A percentile compares a stretch with the other conserved stretches of the same genome.
These are phyloP conservation scores for Irena cyanogastra DNA, from an alignment of 2,113 vertebrate genomes.

Conservation along the genomic window DNA sequence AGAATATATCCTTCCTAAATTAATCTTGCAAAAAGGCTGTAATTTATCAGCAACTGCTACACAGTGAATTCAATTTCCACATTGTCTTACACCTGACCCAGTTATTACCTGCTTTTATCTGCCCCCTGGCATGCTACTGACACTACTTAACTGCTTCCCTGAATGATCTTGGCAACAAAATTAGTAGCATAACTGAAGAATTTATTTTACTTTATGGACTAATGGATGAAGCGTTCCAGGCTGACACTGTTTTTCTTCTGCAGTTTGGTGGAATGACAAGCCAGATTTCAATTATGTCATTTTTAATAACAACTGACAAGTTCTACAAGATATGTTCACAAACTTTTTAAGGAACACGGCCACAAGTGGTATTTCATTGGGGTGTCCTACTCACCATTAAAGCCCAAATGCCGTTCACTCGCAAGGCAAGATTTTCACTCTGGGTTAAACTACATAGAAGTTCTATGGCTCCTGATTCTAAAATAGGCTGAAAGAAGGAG, in stretches of 20 bases:
- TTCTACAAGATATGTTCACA: background rate
- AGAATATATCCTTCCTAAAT: background rate
- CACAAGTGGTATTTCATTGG: background rate
- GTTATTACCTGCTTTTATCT: background rate
- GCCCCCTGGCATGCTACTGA: background rate
- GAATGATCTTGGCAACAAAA: background rate
- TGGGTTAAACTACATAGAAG: constrained; percentile 96
- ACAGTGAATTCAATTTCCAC: background rate
- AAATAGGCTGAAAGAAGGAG: constrained; percentile 84
- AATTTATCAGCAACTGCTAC: background rate
- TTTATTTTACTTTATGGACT: background rate
- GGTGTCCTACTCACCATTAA: constrained; percentile 85
- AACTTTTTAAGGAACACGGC: background rate
- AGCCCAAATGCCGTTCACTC: constrained; percentile 98
- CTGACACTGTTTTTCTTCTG: background rate
- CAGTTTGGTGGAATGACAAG: background rate
- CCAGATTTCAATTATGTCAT: background rate
- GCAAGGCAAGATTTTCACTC: constrained; percentile 93
- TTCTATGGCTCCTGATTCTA: constrained; percentile 97
- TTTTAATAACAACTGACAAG: background rate
- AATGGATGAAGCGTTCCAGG: background rate
- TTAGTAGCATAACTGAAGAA: background rate
- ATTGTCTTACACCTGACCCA: background rate
- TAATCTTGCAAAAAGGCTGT: background rate
- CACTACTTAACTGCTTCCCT: background rate